Evolutionary conservation across 2,113 vertebrate species (phyloP), one percentile per base, ranked within the genome.

Genomic region (Phaethornis superciliosus): DNA sequence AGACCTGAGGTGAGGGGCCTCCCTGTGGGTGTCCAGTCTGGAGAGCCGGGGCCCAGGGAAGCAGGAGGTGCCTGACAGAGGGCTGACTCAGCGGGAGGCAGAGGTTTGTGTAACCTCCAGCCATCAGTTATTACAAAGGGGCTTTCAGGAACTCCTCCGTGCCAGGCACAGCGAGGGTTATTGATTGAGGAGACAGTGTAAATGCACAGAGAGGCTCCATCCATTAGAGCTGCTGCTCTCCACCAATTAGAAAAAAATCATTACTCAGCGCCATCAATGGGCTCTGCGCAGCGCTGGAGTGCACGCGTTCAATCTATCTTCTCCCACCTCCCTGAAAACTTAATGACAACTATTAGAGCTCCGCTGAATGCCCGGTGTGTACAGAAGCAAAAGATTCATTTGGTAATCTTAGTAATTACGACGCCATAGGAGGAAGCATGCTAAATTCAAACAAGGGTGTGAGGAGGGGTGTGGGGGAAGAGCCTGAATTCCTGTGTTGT

Each of bases 221-320:
- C 98, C 98, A 98, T 98, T 98, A 98, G 97, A 97, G 96, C 97
- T 83, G 97, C 96, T 96, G 97, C 98, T 98, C 96, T 98, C 97
- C 98, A 97, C 97, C 98, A 98, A 98, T 98, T 98, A 98, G 97
- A 98, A 98, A 97, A 97, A 98, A 98, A 98, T 98, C 98, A 98
- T 98, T 98, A 98, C 97, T 98, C 97, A 98, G 98, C 97, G 98
- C 97, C 96, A 96, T 98, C 98, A 97, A 97, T 97, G 96, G 97
- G 96, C 97, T 97, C 96, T 95, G 96, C 76, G 83, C 97, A 97
- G 97, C 59, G 88, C 94, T 92, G 96, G 97, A 98, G 97, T 96
- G 96, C 97, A 90, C 88, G 96, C 94, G 95, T 97, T 98, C 97
- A 85, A 98, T 98, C 92, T 83, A 67, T 97, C 96, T 97, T 96